These are phyloP conservation scores for Nestor notabilis DNA, from an alignment of 2,113 vertebrate genomes.

Conservation along the genomic window DNA sequence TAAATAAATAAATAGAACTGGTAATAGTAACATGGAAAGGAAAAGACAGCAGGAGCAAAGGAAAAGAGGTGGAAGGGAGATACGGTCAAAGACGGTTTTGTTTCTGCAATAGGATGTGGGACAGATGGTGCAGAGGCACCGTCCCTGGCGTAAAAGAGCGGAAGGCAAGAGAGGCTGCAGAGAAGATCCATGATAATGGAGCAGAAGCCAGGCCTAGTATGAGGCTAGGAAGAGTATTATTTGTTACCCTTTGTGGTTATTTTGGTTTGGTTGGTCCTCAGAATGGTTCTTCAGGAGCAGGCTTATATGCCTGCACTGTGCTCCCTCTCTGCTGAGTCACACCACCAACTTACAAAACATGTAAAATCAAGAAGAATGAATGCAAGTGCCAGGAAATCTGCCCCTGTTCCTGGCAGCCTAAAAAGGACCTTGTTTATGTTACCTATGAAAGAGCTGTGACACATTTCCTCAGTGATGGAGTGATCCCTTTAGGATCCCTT, in stretches of 20 bases:
- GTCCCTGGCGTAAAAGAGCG: not conserved
- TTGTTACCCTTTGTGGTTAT: not conserved
- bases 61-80: not conserved
- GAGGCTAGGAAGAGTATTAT: not conserved
- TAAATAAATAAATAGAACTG: not conserved
- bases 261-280: not conserved
- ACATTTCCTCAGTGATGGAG: not conserved
- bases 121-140: fast-evolving
- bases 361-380: not conserved
- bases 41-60: not conserved
- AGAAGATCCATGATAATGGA: not conserved
- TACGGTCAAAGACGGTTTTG: not conserved
- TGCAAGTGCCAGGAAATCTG: not conserved
- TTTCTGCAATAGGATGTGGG: not conserved
- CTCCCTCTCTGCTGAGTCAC: constrained; percentile 8
- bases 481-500: not conserved
- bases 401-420: not conserved
- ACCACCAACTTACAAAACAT: not conserved
- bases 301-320: not conserved
- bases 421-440: not conserved
- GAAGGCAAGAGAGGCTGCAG: not conserved
- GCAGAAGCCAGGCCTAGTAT: not conserved
- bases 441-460: not conserved
- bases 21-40: not conserved
- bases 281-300: not conserved